Percentiles rank a stretch among this genome's conserved stretches.
Evolutionary conservation across 2,888 invertebrate species (phyloP).

Genomic region (Mimas tiliae): DNA sequence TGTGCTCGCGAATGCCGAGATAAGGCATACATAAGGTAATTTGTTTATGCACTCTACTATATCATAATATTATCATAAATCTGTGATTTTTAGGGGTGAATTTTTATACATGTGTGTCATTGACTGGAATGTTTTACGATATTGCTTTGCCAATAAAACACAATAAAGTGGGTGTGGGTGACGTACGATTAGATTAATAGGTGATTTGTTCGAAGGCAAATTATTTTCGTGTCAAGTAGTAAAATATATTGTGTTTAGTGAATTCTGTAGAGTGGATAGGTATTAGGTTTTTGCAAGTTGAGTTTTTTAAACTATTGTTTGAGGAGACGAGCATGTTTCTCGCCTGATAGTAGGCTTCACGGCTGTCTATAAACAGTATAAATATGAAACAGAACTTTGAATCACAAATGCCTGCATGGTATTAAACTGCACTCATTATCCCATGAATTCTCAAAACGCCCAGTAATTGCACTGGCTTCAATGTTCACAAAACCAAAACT

Average conservation of each 20-base stretch:
- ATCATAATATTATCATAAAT: slow-evolving; percentile 69
- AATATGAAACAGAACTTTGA: no score
- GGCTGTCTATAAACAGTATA: no score
- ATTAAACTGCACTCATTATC: no score
- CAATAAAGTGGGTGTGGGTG: slow-evolving; percentile 14
- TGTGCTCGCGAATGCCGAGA: slow-evolving; percentile 62
- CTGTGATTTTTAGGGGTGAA: slow-evolving; percentile 60
- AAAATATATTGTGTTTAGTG: neutral
- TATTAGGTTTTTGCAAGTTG: no score
- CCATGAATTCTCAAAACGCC: no score
- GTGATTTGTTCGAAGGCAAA: slow-evolving; percentile 23
- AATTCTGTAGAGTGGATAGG: neutral
- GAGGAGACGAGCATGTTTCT: no score
- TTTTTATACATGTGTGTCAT: slow-evolving; percentile 53
- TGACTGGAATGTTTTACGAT: slow-evolving; percentile 41
- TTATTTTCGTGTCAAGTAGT: slow-evolving; percentile 13
- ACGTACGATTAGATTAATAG: slow-evolving; percentile 12
- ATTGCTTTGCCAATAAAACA: slow-evolving; percentile 26
- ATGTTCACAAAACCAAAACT: no score
- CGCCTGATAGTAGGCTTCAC: no score
- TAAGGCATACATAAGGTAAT: slow-evolving; percentile 65
- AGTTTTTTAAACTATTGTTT: no score
- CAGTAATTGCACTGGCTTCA: no score
- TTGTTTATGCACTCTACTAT: slow-evolving; percentile 57
- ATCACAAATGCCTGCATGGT: no score